Evolutionary conservation across 2,113 vertebrate genomes (phyloP).

Genomic region (Hepsetus odoe): DNA sequence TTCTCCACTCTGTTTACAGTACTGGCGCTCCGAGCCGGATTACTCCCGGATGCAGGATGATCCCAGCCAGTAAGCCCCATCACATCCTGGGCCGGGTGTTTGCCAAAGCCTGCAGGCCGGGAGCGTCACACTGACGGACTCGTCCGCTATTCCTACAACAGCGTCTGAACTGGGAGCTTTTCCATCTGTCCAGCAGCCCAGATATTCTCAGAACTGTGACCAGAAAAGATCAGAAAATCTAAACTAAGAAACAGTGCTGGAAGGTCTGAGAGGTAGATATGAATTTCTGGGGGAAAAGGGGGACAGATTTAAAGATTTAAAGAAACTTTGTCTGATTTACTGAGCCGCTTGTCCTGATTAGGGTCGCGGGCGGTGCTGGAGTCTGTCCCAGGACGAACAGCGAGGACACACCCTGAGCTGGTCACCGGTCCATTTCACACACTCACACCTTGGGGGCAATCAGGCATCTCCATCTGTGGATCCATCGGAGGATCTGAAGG

Average conservation of each 20-base stretch:
- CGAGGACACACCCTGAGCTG: too few relatives aligned
- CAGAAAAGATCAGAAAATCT: too few relatives aligned
- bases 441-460: too few relatives aligned
- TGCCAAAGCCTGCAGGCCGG: neutral
- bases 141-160: neutral
- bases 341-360: too few relatives aligned
- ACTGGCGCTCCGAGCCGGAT: neutral
- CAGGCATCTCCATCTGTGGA: too few relatives aligned
- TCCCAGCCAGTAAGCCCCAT: neutral
- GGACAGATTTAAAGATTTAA: too few relatives aligned
- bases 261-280: neutral
- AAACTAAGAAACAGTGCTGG: neutral
- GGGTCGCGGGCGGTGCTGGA: too few relatives aligned
- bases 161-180: neutral
- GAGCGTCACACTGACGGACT: neutral
- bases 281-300: too few relatives aligned
- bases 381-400: too few relatives aligned
- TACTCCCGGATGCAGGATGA: neutral
- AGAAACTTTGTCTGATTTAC: too few relatives aligned
- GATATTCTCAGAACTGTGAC: neutral
- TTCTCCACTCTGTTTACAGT: neutral
- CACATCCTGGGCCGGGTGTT: neutral
- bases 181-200: neutral
- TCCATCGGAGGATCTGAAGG: too few relatives aligned
- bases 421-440: too few relatives aligned